Percentiles rank a stretch among this genome's conserved stretches.
Evolutionary conservation across 1,140 invertebrate genomes (phyloP).

Genomic region (Diprion similis): DNA sequence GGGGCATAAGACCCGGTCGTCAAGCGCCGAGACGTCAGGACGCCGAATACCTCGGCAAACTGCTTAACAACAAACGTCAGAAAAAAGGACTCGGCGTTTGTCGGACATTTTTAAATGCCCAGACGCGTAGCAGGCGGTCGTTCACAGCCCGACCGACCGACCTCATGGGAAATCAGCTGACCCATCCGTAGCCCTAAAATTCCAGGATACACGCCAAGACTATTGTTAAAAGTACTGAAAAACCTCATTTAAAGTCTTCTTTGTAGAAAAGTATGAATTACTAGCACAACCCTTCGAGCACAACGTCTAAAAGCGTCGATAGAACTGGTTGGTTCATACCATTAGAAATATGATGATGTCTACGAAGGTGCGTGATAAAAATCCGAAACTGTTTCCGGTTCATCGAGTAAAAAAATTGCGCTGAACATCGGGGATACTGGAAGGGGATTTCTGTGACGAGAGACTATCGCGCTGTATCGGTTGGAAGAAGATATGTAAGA

Average conservation of each 20-base stretch:
- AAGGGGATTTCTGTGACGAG: neutral
- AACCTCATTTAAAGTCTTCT: neutral
- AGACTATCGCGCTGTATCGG: neutral
- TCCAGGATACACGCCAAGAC: neutral
- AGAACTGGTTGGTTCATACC: too few species aligned
- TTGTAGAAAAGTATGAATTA: neutral
- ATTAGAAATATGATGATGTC: too few species aligned
- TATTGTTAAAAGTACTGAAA: neutral
- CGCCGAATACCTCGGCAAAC: too few species aligned
- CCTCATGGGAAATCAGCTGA: neutral
- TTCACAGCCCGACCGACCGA: neutral
- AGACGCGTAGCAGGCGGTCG: neutral
- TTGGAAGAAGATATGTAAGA: neutral
- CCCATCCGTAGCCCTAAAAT: neutral
- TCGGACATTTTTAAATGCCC: constrained; percentile 7
- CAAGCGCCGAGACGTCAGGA: neutral
- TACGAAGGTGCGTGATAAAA: too few species aligned
- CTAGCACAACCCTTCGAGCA: neutral
- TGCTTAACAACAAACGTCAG: neutral
- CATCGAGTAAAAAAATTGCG: neutral
- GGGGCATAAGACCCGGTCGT: neutral
- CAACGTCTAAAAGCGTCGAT: too few species aligned
- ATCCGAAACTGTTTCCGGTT: too few species aligned
- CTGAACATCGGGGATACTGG: neutral
- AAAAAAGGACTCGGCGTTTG: neutral